Conservation (phyloP, 2,113 vertebrate species). For the Ophthalmolycus amberensis region DNA sequence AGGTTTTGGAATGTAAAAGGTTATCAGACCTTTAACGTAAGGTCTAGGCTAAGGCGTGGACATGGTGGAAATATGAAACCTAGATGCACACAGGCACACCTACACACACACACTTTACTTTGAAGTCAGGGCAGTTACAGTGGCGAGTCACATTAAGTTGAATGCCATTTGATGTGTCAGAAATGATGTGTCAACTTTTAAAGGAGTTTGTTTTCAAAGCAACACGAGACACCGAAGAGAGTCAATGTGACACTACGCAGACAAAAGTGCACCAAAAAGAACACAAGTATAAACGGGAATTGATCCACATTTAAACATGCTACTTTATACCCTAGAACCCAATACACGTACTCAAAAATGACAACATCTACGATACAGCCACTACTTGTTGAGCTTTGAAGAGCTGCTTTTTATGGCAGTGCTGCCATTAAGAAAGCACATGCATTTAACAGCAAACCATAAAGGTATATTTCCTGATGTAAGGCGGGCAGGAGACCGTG, state of each 20-base stretch:
- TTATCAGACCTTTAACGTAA: slow-evolving; percentile 76
- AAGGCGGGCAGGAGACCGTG: not conserved
- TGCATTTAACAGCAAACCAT: not conserved
- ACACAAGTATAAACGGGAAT: not conserved
- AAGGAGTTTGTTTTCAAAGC: slow-evolving; percentile 20
- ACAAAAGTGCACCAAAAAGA: not conserved
- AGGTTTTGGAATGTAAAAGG: slow-evolving; percentile 75
- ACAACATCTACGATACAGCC: not conserved
- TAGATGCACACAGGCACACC: slow-evolving; percentile 2
- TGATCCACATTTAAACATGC: not conserved
- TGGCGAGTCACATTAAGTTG: not conserved
- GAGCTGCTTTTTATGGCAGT: not conserved
- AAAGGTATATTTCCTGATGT: not conserved
- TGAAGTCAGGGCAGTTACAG: slow-evolving; percentile 44
- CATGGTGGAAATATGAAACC: slow-evolving; percentile 57
- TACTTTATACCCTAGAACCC: not conserved
- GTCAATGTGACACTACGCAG: not conserved
- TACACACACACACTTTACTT: slow-evolving; percentile 13
- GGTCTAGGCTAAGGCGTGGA: slow-evolving; percentile 51
- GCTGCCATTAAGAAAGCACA: not conserved
- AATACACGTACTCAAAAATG: not conserved
- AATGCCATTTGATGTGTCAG: slow-evolving; percentile 5
- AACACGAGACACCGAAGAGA: not conserved
- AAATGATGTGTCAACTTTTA: slow-evolving; percentile 22
- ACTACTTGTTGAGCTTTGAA: not conserved